phyloP scores from a whole-genome alignment of 1,140 invertebrate genomes.

The Aphelinus certus region DNA sequence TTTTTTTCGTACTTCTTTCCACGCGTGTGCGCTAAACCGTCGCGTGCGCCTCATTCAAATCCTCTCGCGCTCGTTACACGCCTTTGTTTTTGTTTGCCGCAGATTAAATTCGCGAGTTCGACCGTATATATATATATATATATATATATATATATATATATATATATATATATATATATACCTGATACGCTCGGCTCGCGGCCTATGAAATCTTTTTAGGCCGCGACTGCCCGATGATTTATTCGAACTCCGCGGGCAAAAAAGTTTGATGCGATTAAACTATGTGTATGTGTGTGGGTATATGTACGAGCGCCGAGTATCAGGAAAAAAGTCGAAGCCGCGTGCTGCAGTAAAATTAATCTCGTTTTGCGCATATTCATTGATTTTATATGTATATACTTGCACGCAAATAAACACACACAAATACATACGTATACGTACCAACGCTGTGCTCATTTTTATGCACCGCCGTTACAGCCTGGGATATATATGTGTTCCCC shows the following conservation, averaged over 20 bases:
- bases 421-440: neutral
- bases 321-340: too few species aligned
- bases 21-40: neutral
- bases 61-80: neutral
- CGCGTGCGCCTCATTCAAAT: too few species aligned
- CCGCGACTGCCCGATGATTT: neutral
- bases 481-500: too few species aligned
- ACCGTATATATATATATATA: neutral
- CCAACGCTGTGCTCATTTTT: too few species aligned
- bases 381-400: neutral
- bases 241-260: neutral
- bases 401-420: neutral
- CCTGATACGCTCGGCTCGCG: neutral
- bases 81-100: neutral
- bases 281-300: neutral
- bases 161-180: constrained; percentile 2
- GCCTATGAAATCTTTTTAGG: neutral
- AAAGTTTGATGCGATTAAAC: constrained; percentile 8
- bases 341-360: too few species aligned
- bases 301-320: neutral
- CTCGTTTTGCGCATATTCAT: too few species aligned
- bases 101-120: constrained; percentile 10
- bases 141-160: constrained; percentile 2
- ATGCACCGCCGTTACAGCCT: too few species aligned
- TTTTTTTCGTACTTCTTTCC: too few species aligned